Conservation (phyloP, 2,113 vertebrate species). For the Ptilonorhynchus violaceus region DNA sequence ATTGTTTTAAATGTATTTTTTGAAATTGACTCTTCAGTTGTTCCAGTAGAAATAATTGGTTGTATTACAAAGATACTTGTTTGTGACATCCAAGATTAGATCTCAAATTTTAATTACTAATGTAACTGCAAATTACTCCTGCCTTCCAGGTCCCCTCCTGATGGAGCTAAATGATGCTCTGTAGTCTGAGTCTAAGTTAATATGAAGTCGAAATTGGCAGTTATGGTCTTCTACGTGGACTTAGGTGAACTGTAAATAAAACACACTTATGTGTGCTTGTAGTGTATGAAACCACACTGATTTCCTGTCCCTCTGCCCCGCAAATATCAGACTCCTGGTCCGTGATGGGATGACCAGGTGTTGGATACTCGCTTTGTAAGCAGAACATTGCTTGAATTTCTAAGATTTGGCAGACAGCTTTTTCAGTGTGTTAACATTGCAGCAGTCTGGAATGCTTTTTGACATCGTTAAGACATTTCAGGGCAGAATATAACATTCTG, state of each 20-base stretch:
- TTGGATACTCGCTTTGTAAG: neutral
- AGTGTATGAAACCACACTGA: neutral
- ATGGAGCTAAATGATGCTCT: neutral
- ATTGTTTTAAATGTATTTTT: neutral
- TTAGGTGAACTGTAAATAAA: neutral
- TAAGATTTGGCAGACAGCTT: neutral
- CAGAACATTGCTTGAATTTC: neutral
- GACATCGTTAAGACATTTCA: neutral
- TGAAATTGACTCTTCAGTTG: neutral
- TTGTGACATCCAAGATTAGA: neutral
- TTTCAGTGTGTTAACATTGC: neutral
- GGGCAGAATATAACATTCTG: neutral
- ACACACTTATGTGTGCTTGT: accelerated
- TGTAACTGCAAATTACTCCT: neutral
- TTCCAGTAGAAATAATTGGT: neutral
- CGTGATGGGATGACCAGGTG: neutral
- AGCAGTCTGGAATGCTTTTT: neutral
- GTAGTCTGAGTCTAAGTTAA: neutral
- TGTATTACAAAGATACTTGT: neutral
- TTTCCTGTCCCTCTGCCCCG: neutral
- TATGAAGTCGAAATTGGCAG: neutral
- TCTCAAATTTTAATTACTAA: neutral
- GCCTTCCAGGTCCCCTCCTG: neutral
- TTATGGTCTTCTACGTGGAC: neutral
- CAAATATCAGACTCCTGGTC: neutral